Evolutionary conservation across 2,797 vertebrate genomes (phyloP).

Genomic region (Adrianichthys oophorus): DNA sequence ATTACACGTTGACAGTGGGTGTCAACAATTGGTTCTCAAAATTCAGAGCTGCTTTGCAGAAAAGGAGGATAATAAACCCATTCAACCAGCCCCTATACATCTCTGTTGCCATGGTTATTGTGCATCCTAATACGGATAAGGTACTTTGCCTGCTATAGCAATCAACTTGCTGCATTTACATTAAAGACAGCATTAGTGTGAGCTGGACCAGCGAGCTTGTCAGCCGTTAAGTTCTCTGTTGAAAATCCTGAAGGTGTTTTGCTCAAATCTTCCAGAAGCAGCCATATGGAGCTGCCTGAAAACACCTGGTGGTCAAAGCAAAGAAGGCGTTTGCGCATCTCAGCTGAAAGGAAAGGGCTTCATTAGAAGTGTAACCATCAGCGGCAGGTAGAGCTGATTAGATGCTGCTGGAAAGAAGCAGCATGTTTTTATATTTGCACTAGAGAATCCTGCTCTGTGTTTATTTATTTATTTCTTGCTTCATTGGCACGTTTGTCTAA

Average conservation of each 20-base stretch:
- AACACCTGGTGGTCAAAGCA: conserved; percentile 35
- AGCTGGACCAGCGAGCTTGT: conserved; percentile 57
- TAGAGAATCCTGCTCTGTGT: conserved; percentile 21
- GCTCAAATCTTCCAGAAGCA: conserved; percentile 36
- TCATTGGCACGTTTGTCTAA: conserved; percentile 3
- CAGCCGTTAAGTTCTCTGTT: conserved; percentile 54
- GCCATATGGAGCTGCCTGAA: conserved; percentile 51
- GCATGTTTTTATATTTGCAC: conserved; percentile 33
- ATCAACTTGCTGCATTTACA: conserved; percentile 66
- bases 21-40: not conserved
- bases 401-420: conserved; percentile 8
- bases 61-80: conserved; percentile 62
- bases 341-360: conserved; percentile 30
- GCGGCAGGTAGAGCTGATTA: conserved; percentile 17
- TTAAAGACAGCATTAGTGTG: conserved; percentile 42
- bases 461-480: conserved; percentile 1
- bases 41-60: conserved; percentile 5
- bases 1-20: not conserved
- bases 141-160: conserved; percentile 63
- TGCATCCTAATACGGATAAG: conserved; percentile 65
- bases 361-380: conserved; percentile 19
- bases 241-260: conserved; percentile 49
- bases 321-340: conserved; percentile 19
- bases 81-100: conserved; percentile 62
- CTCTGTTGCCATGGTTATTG: conserved; percentile 80